Percentiles rank a stretch among this genome's conserved stretches.
phyloP scores from a whole-genome alignment of 2,888 invertebrate species.

The Tuberolachnus salignus region DNA sequence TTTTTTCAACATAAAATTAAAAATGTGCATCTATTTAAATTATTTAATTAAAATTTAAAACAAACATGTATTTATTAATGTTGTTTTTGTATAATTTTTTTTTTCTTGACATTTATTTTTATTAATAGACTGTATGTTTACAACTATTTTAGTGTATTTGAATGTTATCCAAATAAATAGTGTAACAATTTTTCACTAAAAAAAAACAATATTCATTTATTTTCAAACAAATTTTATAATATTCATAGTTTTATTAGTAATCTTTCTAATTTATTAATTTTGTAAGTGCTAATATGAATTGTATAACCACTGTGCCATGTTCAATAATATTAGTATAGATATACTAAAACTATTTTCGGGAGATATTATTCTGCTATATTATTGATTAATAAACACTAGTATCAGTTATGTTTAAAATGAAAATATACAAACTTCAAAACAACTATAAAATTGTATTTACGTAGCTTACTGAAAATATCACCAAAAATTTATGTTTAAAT shows the following conservation, averaged over 20 bases:
- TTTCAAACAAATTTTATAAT: background rate
- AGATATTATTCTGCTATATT: background rate
- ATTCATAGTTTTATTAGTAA: too few relatives aligned
- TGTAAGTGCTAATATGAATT: too few relatives aligned
- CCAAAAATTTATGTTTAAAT: constrained; percentile 72
- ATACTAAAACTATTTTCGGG: too few relatives aligned
- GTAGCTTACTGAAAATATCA: constrained; percentile 73
- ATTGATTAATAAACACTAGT: background rate
- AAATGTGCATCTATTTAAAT: background rate
- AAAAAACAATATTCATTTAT: constrained; percentile 1
- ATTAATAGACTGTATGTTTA: background rate
- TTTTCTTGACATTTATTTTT: constrained; percentile 9
- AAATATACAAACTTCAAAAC: too few relatives aligned
- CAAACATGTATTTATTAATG: background rate
- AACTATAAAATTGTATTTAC: background rate
- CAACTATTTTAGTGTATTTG: constrained; percentile 30
- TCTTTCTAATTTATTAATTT: too few relatives aligned
- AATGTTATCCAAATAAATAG: constrained; percentile 28
- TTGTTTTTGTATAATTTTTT: background rate
- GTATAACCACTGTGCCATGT: too few relatives aligned
- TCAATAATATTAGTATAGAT: too few relatives aligned
- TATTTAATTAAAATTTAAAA: background rate
- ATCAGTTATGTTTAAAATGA: too few relatives aligned
- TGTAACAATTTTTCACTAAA: background rate
- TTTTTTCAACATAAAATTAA: background rate